Base-by-base conservation (phyloP, 2,888 invertebrate species). In the Cheilosia grossa region DNA sequence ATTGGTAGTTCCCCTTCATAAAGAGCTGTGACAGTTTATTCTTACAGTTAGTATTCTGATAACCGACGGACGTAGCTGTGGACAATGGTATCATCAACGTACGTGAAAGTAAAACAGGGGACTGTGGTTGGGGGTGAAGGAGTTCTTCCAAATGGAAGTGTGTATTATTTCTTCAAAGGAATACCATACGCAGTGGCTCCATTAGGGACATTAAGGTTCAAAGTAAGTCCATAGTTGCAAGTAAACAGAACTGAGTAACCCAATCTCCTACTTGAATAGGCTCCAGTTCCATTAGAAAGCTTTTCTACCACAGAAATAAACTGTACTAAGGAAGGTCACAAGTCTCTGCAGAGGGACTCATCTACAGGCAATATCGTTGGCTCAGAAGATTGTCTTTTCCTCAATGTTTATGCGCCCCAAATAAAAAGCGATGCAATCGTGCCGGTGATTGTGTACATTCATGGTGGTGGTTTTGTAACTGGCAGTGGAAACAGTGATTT, bases 81-180 rank as follows among this genome's bases (percentile, higher is more conserved):
- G 37, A 10, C 37, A 64, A 75, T 70, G 70, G 58, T 44, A 2
- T 47, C 49, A 40, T 42, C 63, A 1, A 27, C 21, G 33, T 90
- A 90, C 83, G 89, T 91, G 2, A 82, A 87, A 10, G 91, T 92
- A n/a, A 90, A 89, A 53, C 92, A 93, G 67, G 94, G 94, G 1
- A 92, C 92, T 87, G 88, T 94, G 53, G 90, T 91, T 81, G 94
- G 94, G 0, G 90, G 90, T 73, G 87, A 91, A 70, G 88, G 89
- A 13, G 89, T 89, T 75, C 91, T 92, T 53, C 88, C 89, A 1
- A 92, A 91, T 87, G 91, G 92, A 7, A 88, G 88, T 17, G n/a
- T 21, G 3, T 91, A 86, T 33, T 89, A 88, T n/a, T 87, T 77
- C 2, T 90, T 90, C 40, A 89, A 89, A 53, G 90, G 90, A 7